Evolutionary conservation across 2,888 invertebrate species (phyloP).

Genomic region (Heliconius aoede): DNA sequence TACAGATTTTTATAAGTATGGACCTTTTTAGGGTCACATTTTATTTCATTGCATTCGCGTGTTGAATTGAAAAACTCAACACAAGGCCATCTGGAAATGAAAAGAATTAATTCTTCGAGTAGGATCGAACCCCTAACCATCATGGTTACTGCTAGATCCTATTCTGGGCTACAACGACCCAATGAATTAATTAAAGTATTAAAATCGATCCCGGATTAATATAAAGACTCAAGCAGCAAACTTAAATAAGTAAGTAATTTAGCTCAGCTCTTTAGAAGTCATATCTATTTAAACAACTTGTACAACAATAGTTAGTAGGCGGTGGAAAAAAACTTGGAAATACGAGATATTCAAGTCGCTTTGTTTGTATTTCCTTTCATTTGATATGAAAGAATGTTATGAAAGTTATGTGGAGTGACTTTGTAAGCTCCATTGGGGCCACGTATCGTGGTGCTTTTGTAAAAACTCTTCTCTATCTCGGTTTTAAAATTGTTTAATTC

Average conservation of each 20-base stretch:
- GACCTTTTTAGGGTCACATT: neutral
- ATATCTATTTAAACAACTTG: slow-evolving; percentile 19
- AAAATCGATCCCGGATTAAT: neutral
- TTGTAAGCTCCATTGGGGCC: slow-evolving; percentile 13
- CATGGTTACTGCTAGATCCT: neutral
- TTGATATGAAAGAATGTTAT: slow-evolving; percentile 29
- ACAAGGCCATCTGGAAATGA: neutral
- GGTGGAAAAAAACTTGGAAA: slow-evolving; percentile 10
- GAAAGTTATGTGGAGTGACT: slow-evolving; percentile 28
- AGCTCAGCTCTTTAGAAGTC: neutral
- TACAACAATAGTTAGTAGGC: slow-evolving; percentile 19
- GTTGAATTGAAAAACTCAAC: too few relatives aligned
- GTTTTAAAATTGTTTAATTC: slow-evolving; percentile 3
- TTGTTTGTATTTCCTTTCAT: slow-evolving; percentile 28
- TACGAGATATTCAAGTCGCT: slow-evolving; percentile 27
- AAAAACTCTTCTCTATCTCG: neutral
- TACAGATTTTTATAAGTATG: too few relatives aligned
- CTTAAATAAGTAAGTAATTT: neutral
- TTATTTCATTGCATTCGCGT: too few relatives aligned
- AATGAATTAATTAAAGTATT: neutral
- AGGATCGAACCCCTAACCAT: too few relatives aligned
- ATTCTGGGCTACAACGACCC: fast-evolving
- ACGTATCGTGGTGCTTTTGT: slow-evolving; percentile 22
- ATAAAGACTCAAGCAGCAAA: neutral
- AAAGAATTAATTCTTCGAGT: neutral